These are phyloP conservation scores for Agrochola lota DNA, from an alignment of 2,888 invertebrate genomes.

Conservation along the genomic window DNA sequence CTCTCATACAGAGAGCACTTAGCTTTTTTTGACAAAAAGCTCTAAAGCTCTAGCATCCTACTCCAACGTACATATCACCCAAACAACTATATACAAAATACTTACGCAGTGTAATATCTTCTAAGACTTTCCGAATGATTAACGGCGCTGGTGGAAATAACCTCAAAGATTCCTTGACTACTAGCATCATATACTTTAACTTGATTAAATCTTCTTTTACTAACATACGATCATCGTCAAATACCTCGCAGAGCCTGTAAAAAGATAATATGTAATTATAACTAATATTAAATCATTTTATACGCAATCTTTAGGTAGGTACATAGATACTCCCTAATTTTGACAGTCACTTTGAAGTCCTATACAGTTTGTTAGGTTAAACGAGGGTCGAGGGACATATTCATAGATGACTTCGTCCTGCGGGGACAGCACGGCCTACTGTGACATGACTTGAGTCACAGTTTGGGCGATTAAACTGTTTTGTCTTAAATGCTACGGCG, in stretches of 20 bases:
- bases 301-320: too few relatives aligned
- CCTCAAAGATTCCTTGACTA: conserved; percentile 84
- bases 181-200: conserved; percentile 82
- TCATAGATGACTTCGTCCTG: background rate
- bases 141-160: conserved; percentile 86
- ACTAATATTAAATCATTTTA: too few relatives aligned
- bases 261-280: background rate
- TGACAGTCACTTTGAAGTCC: background rate
- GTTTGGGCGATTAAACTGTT: too few relatives aligned
- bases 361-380: background rate
- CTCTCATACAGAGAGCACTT: background rate
- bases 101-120: conserved; percentile 84
- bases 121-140: conserved; percentile 83
- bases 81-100: conserved; percentile 46
- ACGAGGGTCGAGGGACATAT: background rate
- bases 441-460: too few relatives aligned
- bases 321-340: background rate
- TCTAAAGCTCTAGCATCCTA: too few relatives aligned
- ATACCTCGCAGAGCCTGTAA: conserved; percentile 79
- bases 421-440: too few relatives aligned
- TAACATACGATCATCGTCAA: conserved; percentile 80
- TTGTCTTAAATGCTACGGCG: too few relatives aligned
- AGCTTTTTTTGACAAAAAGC: too few relatives aligned
- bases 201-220: conserved; percentile 81
- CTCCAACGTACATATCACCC: background rate